Evolutionary conservation across 2,113 vertebrate genomes (phyloP).

Genomic region (Xyrauchen texanus): DNA sequence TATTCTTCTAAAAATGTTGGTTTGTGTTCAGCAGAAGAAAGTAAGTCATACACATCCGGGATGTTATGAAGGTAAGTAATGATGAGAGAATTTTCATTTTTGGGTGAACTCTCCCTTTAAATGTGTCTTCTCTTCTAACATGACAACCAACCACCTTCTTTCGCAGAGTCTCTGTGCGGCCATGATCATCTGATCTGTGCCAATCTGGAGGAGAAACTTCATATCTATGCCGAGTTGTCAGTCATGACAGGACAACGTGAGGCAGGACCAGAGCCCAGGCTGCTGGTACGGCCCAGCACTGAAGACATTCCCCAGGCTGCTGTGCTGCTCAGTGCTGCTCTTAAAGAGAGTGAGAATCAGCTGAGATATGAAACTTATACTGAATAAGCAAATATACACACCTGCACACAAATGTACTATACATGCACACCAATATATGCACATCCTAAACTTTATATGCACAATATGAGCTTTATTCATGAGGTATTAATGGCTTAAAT

Average conservation of each 20-base stretch:
- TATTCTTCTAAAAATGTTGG: too few species aligned
- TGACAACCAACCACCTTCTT: not conserved
- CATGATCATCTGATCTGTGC: constrained; percentile 91
- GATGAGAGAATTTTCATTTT: too few species aligned
- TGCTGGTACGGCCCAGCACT: constrained; percentile 81
- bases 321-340: constrained; percentile 80
- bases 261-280: constrained; percentile 72
- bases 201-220: constrained; percentile 89
- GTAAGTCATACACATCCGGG: too few species aligned
- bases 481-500: too few species aligned
- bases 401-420: not conserved
- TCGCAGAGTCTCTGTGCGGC: constrained; percentile 75
- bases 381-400: too few species aligned
- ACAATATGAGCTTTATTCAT: too few species aligned
- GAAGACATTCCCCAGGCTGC: constrained; percentile 83
- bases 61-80: too few species aligned
- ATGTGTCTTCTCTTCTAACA: not conserved
- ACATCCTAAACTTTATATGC: too few species aligned
- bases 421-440: too few species aligned
- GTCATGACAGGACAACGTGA: constrained; percentile 74
- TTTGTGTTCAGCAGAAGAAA: too few species aligned
- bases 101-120: too few species aligned
- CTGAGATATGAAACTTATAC: not conserved
- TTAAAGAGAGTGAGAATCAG: constrained; percentile 82
- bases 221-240: constrained; percentile 80